These are phyloP conservation scores for Amia ocellicauda DNA, from an alignment of 2,113 vertebrate genomes.

Conservation along the genomic window DNA sequence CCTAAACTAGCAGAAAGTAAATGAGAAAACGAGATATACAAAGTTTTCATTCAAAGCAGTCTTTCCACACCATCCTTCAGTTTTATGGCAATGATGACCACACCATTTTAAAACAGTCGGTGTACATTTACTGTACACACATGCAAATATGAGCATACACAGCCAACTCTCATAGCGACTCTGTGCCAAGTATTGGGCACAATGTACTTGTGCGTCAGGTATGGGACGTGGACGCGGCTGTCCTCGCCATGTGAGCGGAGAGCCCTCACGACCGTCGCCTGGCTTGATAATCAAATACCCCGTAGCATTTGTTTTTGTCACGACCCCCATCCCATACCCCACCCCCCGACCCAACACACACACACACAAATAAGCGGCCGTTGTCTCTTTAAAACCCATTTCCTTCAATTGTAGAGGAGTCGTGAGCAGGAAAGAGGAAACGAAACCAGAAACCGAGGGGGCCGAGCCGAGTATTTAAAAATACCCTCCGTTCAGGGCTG, in stretches of 20 bases:
- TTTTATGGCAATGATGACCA: background rate
- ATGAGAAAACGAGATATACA: background rate
- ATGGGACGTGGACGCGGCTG: no score
- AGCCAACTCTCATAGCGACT: background rate
- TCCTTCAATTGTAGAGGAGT: constrained; percentile 96
- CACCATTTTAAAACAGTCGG: background rate
- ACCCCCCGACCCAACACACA: background rate
- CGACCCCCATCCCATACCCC: no score
- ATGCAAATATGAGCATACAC: background rate
- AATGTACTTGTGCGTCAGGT: no score
- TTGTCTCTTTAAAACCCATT: constrained; percentile 94
- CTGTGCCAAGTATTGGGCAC: background rate
- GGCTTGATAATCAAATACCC: no score
- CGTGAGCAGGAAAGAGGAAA: constrained; percentile 98
- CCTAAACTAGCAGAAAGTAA: background rate
- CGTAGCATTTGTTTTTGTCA: no score
- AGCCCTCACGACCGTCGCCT: no score
- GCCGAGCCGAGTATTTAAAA: constrained; percentile 68
- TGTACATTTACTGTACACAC: background rate
- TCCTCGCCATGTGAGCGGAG: no score
- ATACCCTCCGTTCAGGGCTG: constrained; percentile 43
- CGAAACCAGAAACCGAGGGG: constrained; percentile 79
- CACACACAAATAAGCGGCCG: constrained; percentile 49
- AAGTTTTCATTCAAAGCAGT: background rate
- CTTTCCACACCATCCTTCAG: background rate